phyloP scores from a whole-genome alignment of 2,113 vertebrate genomes.

The Heloderma charlesbogerti region DNA sequence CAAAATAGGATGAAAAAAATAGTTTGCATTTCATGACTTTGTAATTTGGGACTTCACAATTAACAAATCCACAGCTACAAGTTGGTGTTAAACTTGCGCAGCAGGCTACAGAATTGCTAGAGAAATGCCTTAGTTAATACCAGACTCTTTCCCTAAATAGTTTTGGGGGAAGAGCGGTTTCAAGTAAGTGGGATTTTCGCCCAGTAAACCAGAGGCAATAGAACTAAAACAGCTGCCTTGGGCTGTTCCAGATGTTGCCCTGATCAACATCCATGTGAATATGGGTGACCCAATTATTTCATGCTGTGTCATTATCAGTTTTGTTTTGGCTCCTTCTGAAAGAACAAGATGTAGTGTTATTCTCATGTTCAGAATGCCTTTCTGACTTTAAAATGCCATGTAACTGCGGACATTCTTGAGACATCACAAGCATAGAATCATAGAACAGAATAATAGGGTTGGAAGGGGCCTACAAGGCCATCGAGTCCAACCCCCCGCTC shows the following conservation, averaged over 20 bases:
- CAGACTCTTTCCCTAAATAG: not conserved
- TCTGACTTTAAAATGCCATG: not conserved
- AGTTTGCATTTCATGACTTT: not conserved
- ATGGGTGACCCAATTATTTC: not conserved
- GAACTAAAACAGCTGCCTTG: not conserved
- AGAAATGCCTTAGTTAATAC: not conserved
- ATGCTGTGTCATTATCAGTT: not conserved
- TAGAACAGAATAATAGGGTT: too few species aligned
- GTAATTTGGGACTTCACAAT: not conserved
- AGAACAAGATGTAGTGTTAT: not conserved
- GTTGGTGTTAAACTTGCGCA: not conserved
- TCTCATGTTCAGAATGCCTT: constrained; percentile 3
- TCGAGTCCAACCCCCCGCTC: too few species aligned
- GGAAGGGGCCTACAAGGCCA: too few species aligned
- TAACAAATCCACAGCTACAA: constrained; percentile 1
- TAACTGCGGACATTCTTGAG: constrained; percentile 1
- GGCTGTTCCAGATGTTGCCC: too few species aligned
- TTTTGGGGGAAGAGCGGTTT: not conserved
- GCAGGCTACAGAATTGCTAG: not conserved
- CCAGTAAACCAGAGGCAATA: not conserved
- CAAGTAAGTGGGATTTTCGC: not conserved
- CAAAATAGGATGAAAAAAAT: constrained; percentile 5
- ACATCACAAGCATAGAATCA: not conserved
- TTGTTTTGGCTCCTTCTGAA: not conserved
- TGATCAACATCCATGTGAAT: not conserved